These are phyloP conservation scores for Leptopilina boulardi DNA, from an alignment of 1,140 invertebrate genomes.

Conservation along the genomic window DNA sequence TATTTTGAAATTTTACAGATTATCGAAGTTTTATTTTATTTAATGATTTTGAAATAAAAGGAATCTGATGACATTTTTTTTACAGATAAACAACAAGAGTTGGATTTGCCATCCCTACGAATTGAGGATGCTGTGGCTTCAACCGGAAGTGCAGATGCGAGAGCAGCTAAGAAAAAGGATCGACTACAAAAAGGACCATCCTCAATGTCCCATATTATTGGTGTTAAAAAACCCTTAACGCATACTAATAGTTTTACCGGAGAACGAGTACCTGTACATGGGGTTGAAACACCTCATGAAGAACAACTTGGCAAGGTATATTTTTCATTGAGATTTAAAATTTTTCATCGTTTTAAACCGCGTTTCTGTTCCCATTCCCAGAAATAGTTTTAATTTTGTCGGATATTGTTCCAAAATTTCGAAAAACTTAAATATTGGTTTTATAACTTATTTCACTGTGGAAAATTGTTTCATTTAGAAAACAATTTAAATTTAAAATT, in stretches of 20 bases:
- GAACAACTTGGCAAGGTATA: conserved; percentile 91
- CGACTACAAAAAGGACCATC: conserved; percentile 77
- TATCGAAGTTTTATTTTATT: no score
- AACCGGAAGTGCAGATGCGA: conserved; percentile 71
- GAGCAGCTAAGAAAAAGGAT: conserved; percentile 80
- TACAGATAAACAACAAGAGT: conserved; percentile 96
- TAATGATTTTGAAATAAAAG: no score
- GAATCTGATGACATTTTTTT: neutral
- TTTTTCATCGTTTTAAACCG: neutral
- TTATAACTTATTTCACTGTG: no score
- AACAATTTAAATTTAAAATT: no score
- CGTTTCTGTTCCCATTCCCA: no score
- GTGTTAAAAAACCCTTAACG: conserved; percentile 90
- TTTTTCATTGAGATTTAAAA: neutral
- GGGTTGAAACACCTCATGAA: conserved; percentile 93
- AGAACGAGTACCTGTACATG: conserved; percentile 91
- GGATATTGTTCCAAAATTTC: no score
- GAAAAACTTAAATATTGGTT: no score
- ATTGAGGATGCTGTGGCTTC: conserved; percentile 83
- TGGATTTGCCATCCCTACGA: conserved; percentile 92
- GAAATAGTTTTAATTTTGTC: no score
- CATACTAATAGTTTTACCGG: conserved; percentile 95
- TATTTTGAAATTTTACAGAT: no score
- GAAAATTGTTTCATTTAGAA: no score
- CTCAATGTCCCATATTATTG: conserved; percentile 93